These are phyloP conservation scores for Chamaetylas fuelleborni DNA, from an alignment of 2,113 vertebrate species.

Conservation along the genomic window DNA sequence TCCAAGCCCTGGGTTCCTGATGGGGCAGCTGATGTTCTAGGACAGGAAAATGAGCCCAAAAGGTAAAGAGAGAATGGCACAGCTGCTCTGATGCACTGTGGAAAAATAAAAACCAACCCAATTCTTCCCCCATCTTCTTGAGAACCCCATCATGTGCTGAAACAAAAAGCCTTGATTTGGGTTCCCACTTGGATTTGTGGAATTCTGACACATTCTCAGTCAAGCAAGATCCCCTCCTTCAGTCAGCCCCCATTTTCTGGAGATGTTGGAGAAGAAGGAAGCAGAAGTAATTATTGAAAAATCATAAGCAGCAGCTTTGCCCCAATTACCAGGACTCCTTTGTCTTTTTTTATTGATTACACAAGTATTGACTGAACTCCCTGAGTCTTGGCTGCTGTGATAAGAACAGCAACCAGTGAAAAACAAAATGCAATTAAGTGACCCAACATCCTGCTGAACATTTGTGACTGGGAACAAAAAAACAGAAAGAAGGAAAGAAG, in stretches of 20 bases:
- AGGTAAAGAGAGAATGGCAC: constrained; percentile 56
- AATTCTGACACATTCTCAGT: constrained; percentile 64
- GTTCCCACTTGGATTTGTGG: constrained; percentile 61
- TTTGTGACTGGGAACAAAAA: not conserved
- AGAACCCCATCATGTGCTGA: constrained; percentile 16
- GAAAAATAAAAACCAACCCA: constrained; percentile 69
- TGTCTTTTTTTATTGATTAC: constrained; percentile 72
- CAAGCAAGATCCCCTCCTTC: constrained; percentile 64
- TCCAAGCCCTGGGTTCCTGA: not conserved
- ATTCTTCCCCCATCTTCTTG: constrained; percentile 41
- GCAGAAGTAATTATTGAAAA: constrained; percentile 70
- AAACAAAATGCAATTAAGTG: constrained; percentile 49
- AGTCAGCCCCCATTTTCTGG: constrained; percentile 73
- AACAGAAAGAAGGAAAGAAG: not conserved
- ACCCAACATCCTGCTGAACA: not conserved
- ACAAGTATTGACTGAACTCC: constrained; percentile 50
- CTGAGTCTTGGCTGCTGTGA: not conserved
- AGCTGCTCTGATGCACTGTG: constrained; percentile 54
- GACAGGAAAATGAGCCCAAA: not conserved
- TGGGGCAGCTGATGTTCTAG: not conserved
- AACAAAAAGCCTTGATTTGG: constrained; percentile 70
- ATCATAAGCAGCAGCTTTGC: constrained; percentile 70
- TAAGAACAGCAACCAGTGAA: constrained; percentile 23
- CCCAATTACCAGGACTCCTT: constrained; percentile 68
- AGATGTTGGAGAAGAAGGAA: constrained; percentile 62